Evolutionary conservation across 2,113 vertebrate species (phyloP).

Genomic region (Euleptes europaea): DNA sequence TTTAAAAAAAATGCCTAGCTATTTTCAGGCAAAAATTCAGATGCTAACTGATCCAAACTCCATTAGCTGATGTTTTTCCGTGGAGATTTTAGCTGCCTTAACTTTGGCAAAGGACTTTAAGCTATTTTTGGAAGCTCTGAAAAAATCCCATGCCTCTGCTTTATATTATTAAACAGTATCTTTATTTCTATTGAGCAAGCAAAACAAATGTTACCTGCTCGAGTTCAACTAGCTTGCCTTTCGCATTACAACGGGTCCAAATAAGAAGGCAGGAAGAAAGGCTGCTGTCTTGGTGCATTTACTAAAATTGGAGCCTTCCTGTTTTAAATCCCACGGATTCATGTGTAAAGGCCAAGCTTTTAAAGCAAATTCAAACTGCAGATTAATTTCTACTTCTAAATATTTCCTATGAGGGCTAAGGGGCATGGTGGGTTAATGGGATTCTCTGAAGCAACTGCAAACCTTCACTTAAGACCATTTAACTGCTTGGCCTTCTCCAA

Average conservation of each 20-base stretch:
- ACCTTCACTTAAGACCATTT: background rate
- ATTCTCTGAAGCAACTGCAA: slow-evolving; percentile 15
- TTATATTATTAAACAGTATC: slow-evolving; percentile 61
- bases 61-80: slow-evolving; percentile 54
- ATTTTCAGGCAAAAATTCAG: slow-evolving; percentile 45
- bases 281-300: slow-evolving; percentile 56
- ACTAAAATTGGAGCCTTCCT: slow-evolving; percentile 60
- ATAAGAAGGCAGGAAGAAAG: slow-evolving; percentile 43
- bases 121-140: slow-evolving; percentile 67
- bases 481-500: background rate
- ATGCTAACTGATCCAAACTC: slow-evolving; percentile 43
- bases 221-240: slow-evolving; percentile 31
- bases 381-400: slow-evolving; percentile 42
- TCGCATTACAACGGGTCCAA: slow-evolving; percentile 50
- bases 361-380: slow-evolving; percentile 51
- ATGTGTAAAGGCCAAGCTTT: slow-evolving; percentile 55
- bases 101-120: slow-evolving; percentile 52
- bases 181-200: slow-evolving; percentile 60
- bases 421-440: slow-evolving; percentile 36
- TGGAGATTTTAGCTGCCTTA: slow-evolving; percentile 52
- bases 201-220: slow-evolving; percentile 31
- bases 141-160: slow-evolving; percentile 48
- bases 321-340: slow-evolving; percentile 58
- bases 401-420: slow-evolving; percentile 27
- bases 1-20: background rate